phyloP scores from a whole-genome alignment of 2,888 invertebrate species.

The Agrochola lychnidis region DNA sequence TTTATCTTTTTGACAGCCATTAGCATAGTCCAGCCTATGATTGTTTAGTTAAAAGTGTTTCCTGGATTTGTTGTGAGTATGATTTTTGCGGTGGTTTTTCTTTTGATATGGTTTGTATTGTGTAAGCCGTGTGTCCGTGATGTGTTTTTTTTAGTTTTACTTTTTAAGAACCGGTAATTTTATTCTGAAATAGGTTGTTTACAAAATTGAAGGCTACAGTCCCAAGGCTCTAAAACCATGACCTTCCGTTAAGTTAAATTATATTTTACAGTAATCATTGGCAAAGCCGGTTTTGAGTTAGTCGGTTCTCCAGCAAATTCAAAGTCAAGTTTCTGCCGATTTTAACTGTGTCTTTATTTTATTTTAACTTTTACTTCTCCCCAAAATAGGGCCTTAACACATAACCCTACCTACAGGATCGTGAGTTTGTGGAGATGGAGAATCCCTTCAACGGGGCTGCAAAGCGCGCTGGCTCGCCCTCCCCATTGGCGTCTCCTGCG shows the following conservation, averaged over 20 bases:
- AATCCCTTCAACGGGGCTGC: constrained; percentile 98
- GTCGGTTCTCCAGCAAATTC: constrained; percentile 45
- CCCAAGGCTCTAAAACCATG: constrained; percentile 23
- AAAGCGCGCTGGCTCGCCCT: constrained; percentile 97
- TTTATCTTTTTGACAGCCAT: constrained; percentile 36
- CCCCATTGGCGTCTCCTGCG: constrained; percentile 96
- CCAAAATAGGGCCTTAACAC: constrained; percentile 64
- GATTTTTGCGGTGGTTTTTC: constrained; percentile 34
- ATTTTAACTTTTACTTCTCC: constrained; percentile 49
- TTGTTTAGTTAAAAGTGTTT: constrained; percentile 52
- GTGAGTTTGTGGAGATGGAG: constrained; percentile 99
- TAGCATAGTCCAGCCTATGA: constrained; percentile 56
- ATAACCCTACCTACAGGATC: constrained; percentile 92
- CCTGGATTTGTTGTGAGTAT: constrained; percentile 53
- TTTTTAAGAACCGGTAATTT: constrained; percentile 25
- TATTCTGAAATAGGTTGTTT: constrained; percentile 2
- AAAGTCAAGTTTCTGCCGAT: constrained; percentile 40
- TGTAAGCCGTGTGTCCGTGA: constrained; percentile 44
- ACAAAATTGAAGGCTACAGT: constrained; percentile 1
- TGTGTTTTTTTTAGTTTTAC: constrained; percentile 33
- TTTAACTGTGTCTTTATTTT: constrained; percentile 44
- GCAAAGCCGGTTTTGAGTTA: constrained; percentile 47
- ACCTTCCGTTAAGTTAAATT: constrained; percentile 35
- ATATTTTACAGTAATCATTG: constrained; percentile 46
- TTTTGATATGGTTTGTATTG: constrained; percentile 44